Percentiles rank a stretch among this genome's conserved stretches.
phyloP scores from a whole-genome alignment of 1,140 invertebrate genomes.

The Drosophila cardini region DNA sequence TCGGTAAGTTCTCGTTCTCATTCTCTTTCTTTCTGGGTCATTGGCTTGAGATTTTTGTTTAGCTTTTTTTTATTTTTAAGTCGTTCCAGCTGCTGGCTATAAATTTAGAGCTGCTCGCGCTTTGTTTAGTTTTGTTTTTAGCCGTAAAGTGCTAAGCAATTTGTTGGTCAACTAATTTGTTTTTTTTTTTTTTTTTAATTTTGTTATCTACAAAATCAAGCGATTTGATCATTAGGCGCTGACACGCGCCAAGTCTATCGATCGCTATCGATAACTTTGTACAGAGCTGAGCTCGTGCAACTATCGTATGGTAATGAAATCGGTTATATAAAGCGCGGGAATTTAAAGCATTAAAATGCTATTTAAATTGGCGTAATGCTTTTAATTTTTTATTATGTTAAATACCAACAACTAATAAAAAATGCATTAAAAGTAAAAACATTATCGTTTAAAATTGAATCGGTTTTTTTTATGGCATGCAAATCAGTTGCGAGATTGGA shows the following conservation, averaged over 20 bases:
- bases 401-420: conserved; percentile 21
- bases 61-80: conserved; percentile 23
- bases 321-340: background rate
- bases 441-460: conserved; percentile 10
- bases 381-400: conserved; percentile 1
- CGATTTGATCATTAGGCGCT: conserved; percentile 31
- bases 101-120: conserved; percentile 46
- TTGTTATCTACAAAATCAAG: conserved; percentile 34
- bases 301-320: background rate
- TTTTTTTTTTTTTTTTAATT: too few relatives aligned
- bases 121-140: conserved; percentile 20
- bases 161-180: conserved; percentile 59
- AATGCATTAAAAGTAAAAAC: conserved; percentile 28
- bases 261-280: conserved; percentile 1
- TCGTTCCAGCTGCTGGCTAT: conserved; percentile 52
- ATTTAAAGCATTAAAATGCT: background rate
- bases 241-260: conserved; percentile 61
- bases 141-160: conserved; percentile 68
- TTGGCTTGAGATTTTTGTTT: conserved; percentile 50
- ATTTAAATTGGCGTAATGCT: conserved; percentile 7
- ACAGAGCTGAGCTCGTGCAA: conserved; percentile 11
- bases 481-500: conserved; percentile 38
- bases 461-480: conserved; percentile 24
- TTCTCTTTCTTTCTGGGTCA: too few relatives aligned
- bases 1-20: conserved; percentile 66